Evolutionary conservation across 2,888 invertebrate genomes (phyloP).

Genomic region (Escarpia spicata): DNA sequence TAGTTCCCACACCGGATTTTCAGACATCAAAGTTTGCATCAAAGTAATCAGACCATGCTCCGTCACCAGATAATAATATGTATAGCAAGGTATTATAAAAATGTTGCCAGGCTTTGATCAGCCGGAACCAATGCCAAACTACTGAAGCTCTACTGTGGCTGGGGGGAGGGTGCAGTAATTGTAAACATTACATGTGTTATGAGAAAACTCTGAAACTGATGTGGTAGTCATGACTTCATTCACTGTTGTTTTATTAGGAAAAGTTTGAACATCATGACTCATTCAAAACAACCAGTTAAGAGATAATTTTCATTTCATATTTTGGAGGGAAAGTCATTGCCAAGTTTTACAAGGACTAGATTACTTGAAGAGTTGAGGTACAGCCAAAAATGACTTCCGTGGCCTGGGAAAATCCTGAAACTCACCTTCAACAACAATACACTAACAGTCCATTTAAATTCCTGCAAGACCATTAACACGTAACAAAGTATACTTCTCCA

Average conservation of each 20-base stretch:
- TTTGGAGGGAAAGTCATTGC: no score
- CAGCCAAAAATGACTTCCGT: no score
- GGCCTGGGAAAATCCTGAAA: not conserved
- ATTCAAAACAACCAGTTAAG: no score
- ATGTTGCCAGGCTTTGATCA: not conserved
- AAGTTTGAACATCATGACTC: no score
- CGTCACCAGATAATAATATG: not conserved
- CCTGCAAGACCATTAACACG: not conserved
- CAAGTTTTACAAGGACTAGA: no score
- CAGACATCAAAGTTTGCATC: slow-evolving; percentile 12
- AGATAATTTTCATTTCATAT: no score
- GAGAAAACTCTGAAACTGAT: not conserved
- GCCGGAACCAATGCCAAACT: not conserved
- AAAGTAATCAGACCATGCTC: not conserved
- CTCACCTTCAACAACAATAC: not conserved
- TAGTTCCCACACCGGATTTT: not conserved
- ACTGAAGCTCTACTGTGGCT: not conserved
- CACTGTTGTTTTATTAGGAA: not conserved
- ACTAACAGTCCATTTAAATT: not conserved
- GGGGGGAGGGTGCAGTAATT: not conserved
- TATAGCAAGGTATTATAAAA: not conserved
- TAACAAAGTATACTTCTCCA: not conserved
- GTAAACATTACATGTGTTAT: not conserved
- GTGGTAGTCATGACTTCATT: not conserved
- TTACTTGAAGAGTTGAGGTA: no score